Conservation (phyloP, 2,888 invertebrate species). For the Ceraclea dissimilis region DNA sequence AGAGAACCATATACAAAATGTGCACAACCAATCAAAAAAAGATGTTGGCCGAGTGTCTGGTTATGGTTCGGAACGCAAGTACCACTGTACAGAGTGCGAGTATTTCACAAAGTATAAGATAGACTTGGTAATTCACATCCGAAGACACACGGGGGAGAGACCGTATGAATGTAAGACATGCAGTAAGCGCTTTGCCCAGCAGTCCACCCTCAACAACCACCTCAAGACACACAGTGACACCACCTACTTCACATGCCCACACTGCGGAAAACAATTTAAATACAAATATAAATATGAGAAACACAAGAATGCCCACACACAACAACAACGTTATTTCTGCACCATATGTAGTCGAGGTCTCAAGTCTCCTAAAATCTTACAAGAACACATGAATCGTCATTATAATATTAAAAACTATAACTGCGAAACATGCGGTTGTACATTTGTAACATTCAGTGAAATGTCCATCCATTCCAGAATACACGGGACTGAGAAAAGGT, state of each 20-base stretch:
- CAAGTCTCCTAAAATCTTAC: slow-evolving; percentile 39
- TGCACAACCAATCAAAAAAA: slow-evolving; percentile 37
- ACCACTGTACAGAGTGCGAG: slow-evolving; percentile 41
- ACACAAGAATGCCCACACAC: slow-evolving; percentile 38
- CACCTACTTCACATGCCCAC: slow-evolving; percentile 39
- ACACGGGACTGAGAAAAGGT: slow-evolving; percentile 35
- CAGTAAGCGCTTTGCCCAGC: slow-evolving; percentile 43
- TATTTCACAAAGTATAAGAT: slow-evolving; percentile 45
- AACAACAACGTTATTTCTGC: slow-evolving; percentile 35
- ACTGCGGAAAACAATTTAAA: slow-evolving; percentile 47
- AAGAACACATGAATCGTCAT: slow-evolving; percentile 41
- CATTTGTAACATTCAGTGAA: slow-evolving; percentile 44
- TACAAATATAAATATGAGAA: slow-evolving; percentile 41
- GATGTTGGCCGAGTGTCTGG: slow-evolving; percentile 37
- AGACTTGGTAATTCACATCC: slow-evolving; percentile 42
- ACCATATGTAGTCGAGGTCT: slow-evolving; percentile 39
- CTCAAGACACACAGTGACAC: slow-evolving; percentile 38
- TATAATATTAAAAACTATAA: slow-evolving; percentile 42
- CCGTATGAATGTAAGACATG: slow-evolving; percentile 41
- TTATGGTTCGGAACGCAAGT: slow-evolving; percentile 37
- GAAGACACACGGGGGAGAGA: slow-evolving; percentile 41
- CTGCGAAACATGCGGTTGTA: slow-evolving; percentile 44
- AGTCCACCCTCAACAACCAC: slow-evolving; percentile 40
- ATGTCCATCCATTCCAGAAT: slow-evolving; percentile 39
- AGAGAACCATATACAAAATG: slow-evolving; percentile 35